phyloP scores from a whole-genome alignment of 2,888 invertebrate genomes.

The Lamellibrachia satsuma region DNA sequence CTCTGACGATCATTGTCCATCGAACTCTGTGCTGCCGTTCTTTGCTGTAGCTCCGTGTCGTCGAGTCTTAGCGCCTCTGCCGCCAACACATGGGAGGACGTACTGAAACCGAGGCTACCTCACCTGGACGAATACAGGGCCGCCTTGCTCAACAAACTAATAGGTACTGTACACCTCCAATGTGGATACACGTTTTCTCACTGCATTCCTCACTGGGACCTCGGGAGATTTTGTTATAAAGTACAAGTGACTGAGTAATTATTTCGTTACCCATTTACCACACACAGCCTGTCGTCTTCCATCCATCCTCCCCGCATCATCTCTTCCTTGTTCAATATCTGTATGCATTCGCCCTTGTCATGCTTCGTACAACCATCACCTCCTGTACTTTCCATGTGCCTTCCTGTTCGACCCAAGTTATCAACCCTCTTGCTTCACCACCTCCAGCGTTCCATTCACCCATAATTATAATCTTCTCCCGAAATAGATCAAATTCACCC shows the following conservation, averaged over 20 bases:
- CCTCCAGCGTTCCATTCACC: neutral
- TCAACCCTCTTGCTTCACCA: neutral
- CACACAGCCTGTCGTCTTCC: neutral
- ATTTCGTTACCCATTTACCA: neutral
- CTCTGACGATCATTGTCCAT: too few species aligned
- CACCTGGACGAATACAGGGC: slow-evolving; percentile 17
- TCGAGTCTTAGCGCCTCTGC: slow-evolving; percentile 30
- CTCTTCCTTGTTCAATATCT: neutral
- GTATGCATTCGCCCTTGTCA: neutral
- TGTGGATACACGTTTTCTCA: neutral
- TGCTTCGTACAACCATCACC: neutral
- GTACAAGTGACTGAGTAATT: neutral
- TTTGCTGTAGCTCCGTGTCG: slow-evolving; percentile 24
- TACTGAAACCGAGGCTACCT: slow-evolving; percentile 26
- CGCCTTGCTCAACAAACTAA: slow-evolving; percentile 27
- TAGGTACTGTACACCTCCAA: slow-evolving; percentile 17
- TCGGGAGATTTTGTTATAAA: neutral
- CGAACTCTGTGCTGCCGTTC: neutral
- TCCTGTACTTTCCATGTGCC: neutral
- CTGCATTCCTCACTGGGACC: neutral
- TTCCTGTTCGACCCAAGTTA: too few species aligned
- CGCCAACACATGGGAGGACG: slow-evolving; percentile 32
- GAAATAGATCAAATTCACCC: neutral
- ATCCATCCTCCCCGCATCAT: neutral
- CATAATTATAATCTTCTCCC: too few species aligned